Conservation (phyloP, 2,113 vertebrate genomes). For the Spermophilus dauricus region DNA sequence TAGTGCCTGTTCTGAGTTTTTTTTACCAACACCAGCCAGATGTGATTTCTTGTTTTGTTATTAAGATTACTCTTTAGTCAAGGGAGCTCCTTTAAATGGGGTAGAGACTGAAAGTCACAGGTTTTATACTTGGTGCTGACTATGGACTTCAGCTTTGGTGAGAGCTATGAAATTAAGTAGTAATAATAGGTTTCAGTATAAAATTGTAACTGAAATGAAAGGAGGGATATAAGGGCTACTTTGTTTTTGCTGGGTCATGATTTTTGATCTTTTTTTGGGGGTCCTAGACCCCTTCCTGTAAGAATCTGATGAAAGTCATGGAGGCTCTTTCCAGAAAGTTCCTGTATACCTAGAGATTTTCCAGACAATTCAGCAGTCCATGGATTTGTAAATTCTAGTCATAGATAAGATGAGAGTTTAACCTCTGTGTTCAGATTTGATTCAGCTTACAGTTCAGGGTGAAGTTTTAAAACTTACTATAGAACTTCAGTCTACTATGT, state of each 20-base stretch:
- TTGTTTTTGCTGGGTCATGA: constrained; percentile 74
- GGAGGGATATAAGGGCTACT: neutral
- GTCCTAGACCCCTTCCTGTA: neutral
- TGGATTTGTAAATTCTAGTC: constrained; percentile 45
- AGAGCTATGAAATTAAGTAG: constrained; percentile 28
- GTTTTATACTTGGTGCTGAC: neutral
- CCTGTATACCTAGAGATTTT: constrained; percentile 12
- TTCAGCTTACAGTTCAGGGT: neutral
- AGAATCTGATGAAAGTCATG: constrained; percentile 31
- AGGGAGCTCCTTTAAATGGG: neutral
- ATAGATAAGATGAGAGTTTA: neutral
- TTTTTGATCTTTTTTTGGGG: neutral
- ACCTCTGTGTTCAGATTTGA: neutral
- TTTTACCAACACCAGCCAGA: neutral
- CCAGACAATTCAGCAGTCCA: neutral
- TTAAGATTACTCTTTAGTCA: neutral
- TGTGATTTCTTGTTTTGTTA: constrained; percentile 1
- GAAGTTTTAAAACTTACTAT: no score
- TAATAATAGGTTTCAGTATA: constrained; percentile 47
- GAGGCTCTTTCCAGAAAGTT: constrained; percentile 32
- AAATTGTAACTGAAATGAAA: constrained; percentile 33
- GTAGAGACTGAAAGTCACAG: neutral
- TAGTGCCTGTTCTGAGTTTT: neutral
- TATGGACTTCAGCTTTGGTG: constrained; percentile 13
- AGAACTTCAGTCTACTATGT: neutral